A percentile compares a stretch with the other conserved stretches of the same genome.
Conservation (phyloP, 2,113 vertebrate genomes). For the Odontophorus gujanensis region DNA sequence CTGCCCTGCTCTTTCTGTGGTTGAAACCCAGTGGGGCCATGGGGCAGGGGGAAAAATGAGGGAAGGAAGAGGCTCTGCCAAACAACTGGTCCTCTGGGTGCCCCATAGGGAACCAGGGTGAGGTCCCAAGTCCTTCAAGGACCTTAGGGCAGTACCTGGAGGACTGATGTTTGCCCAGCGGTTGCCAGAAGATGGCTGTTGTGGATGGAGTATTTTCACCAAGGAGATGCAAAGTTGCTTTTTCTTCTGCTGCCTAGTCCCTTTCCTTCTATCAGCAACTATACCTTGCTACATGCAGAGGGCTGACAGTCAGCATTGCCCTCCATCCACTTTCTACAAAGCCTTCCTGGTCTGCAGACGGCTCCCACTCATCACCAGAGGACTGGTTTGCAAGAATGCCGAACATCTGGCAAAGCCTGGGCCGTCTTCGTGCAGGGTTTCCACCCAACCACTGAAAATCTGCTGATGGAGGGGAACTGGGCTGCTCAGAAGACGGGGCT, state of each 20-base stretch:
- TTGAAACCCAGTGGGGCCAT: accelerated
- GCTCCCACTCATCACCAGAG: not conserved
- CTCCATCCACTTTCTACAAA: not conserved
- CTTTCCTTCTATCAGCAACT: not conserved
- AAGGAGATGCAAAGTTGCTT: not conserved
- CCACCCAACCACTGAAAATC: not conserved
- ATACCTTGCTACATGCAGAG: not conserved
- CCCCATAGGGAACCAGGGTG: not conserved
- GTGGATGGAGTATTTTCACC: not conserved
- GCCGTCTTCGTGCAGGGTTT: not conserved
- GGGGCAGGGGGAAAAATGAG: not conserved
- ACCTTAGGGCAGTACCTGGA: not conserved
- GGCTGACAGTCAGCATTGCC: not conserved
- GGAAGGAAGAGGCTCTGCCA: not conserved
- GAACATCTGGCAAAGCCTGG: not conserved
- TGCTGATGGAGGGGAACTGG: not conserved
- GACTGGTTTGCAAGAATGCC: not conserved
- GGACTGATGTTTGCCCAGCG: not conserved
- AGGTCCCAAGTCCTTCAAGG: not conserved
- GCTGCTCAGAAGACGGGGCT: not conserved
- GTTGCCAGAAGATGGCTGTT: not conserved
- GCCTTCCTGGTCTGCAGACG: not conserved
- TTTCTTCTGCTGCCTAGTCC: not conserved
- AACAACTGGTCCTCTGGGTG: not conserved
- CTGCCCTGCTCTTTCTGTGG: not conserved